Evolutionary conservation across 2,113 vertebrate species (phyloP).

Genomic region (Cheirogaleus medius): DNA sequence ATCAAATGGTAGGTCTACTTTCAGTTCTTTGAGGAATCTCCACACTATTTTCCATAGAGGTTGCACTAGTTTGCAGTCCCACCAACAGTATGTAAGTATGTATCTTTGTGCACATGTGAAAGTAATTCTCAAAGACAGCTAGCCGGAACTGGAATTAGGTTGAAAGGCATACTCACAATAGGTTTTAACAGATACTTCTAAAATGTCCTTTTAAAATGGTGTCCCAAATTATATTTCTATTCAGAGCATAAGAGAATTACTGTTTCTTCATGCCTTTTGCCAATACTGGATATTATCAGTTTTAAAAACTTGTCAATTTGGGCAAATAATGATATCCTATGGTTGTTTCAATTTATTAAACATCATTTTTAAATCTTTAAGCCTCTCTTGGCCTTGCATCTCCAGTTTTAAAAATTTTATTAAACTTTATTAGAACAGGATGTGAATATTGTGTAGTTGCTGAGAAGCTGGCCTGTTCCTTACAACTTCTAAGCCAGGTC

Average conservation of each 20-base stretch:
- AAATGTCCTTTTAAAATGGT: neutral
- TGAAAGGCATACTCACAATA: neutral
- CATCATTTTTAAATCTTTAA: constrained; percentile 43
- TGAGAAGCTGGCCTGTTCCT: constrained; percentile 33
- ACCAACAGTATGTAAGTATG: neutral
- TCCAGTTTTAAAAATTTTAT: constrained; percentile 58
- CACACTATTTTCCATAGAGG: no score
- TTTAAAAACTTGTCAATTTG: neutral
- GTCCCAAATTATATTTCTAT: neutral
- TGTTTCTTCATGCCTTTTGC: neutral
- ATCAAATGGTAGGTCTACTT: no score
- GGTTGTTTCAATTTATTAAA: constrained; percentile 16
- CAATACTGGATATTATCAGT: neutral
- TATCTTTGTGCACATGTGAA: neutral
- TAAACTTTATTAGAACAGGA: constrained; percentile 64
- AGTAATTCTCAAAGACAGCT: neutral
- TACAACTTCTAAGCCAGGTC: constrained; percentile 44
- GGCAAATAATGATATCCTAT: neutral
- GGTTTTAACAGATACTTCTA: neutral
- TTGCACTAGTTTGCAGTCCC: no score
- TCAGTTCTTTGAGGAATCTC: no score
- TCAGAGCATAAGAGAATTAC: neutral
- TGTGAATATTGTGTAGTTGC: constrained; percentile 1
- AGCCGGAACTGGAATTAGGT: neutral
- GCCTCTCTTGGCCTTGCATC: constrained; percentile 44